Evolutionary conservation across 2,888 invertebrate species (phyloP), one percentile per base, ranked within the genome.

Genomic region (Acanthosoma haemorrhoidale): DNA sequence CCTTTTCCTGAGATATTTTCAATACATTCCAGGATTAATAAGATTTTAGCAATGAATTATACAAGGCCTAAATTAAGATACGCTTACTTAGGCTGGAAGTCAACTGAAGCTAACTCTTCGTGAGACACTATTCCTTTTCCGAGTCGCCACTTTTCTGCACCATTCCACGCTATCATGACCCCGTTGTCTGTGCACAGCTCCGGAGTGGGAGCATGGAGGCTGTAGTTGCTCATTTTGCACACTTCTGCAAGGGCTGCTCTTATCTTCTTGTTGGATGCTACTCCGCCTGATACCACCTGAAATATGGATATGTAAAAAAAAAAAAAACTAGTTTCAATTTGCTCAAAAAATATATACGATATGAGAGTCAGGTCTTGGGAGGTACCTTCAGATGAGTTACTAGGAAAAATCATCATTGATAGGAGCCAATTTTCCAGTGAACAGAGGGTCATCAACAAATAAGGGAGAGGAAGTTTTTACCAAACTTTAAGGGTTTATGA

Each of bases 101-200:
- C 84, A 15, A 91, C 80, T 16, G 83, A 75, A 72, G 88, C 84
- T 60, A 89, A 82, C 77, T 88, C 82, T 5, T 79, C 75, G 58
- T 80, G 80, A 58, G 76, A 77, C 38, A 79, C 72, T 70, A 82
- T 74, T 66, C 86, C 87, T 72, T 81, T 75, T 18, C 84, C 80
- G 25, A 79, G 79, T 69, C 77, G 80, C 76, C 86, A 84, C 80
- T 87, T 89, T 81, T 97, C 96, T 66, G 95, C 83, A 8, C 94
- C 97, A 84, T 96, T 96, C 96, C 98, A 98, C 16, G 98, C 98
- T 76, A 99, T 93, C 99, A 99, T 99, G 34, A 96, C 86, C 6
- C 98, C 99, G 84, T 99, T 99, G 80, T 99, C 99, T 0, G 95
- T 96, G 79, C 99, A 99, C 9, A 95, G 84, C 77, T 85, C 84